Evolutionary conservation across 2,797 vertebrate genomes (phyloP).

Genomic region (Epinephelus malabaricus): DNA sequence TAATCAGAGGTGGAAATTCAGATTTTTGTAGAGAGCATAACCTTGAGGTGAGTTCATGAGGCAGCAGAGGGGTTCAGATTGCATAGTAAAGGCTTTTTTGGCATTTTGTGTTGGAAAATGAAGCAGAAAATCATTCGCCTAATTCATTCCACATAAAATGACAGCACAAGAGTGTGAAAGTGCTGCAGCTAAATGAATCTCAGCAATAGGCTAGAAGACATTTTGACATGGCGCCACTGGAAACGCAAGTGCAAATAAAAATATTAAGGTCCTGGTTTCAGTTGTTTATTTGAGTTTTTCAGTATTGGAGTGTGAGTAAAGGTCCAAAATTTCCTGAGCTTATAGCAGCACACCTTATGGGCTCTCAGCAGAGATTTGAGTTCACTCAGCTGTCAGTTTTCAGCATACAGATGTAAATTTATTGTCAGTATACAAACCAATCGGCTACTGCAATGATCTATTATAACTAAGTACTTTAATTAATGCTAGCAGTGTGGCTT

Average conservation of each 20-base stretch:
- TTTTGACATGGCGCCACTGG: not conserved
- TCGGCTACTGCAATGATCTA: too few relatives aligned
- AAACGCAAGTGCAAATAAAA: not conserved
- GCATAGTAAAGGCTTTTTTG: not conserved
- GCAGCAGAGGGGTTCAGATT: not conserved
- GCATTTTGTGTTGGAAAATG: not conserved
- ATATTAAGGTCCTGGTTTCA: not conserved
- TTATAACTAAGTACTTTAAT: too few relatives aligned
- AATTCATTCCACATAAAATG: slow-evolving; percentile 2
- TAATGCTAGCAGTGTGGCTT: too few relatives aligned
- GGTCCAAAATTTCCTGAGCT: not conserved
- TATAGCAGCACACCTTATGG: too few relatives aligned
- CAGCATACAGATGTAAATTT: too few relatives aligned
- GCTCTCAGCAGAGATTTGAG: not conserved
- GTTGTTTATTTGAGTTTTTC: not conserved
- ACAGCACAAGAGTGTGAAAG: not conserved
- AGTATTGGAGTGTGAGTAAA: not conserved
- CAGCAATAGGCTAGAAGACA: not conserved
- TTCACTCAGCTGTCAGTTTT: not conserved
- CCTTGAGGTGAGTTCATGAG: slow-evolving; percentile 32
- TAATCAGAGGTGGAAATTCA: slow-evolving; percentile 35
- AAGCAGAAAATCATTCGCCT: not conserved
- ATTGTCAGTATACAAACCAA: too few relatives aligned
- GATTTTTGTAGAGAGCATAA: slow-evolving; percentile 14
- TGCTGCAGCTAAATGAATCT: not conserved